A percentile compares a stretch with the other conserved stretches of the same genome.
phyloP scores from a whole-genome alignment of 1,140 invertebrate genomes.

The Augochlora pura region DNA sequence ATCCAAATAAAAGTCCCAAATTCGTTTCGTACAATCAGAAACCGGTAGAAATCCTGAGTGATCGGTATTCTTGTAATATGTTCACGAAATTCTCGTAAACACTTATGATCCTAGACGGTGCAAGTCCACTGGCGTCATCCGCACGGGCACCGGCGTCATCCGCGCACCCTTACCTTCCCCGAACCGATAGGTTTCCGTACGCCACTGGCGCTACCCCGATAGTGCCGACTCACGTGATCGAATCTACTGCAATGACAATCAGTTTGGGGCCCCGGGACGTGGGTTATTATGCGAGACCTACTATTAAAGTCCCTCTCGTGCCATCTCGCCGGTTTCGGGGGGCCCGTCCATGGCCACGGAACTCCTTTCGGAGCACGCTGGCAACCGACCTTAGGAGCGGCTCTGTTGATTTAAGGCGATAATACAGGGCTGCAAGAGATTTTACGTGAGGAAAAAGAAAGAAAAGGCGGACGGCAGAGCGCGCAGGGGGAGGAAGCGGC shows the following conservation, averaged over 20 bases:
- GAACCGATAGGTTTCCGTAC: neutral
- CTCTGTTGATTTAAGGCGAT: constrained; percentile 79
- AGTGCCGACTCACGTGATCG: constrained; percentile 69
- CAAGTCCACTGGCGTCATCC: neutral
- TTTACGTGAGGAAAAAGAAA: constrained; percentile 71
- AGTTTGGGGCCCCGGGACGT: constrained; percentile 69
- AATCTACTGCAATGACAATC: constrained; percentile 78
- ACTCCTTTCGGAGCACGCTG: constrained; percentile 7
- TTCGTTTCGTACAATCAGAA: too few species aligned
- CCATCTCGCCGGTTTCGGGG: constrained; percentile 32
- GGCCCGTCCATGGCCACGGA: constrained; percentile 13
- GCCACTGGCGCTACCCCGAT: constrained; percentile 40
- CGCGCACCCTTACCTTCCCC: neutral
- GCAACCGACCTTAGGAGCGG: constrained; percentile 64
- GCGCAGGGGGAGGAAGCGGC: neutral
- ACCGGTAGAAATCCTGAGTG: too few species aligned
- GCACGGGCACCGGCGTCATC: neutral
- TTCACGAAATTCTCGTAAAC: too few species aligned
- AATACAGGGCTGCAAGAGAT: constrained; percentile 75
- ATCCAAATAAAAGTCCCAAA: too few species aligned
- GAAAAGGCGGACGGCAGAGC: neutral
- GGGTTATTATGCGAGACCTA: constrained; percentile 77
- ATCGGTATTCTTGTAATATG: too few species aligned
- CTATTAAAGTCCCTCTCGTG: constrained; percentile 73
- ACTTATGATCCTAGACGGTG: neutral